phyloP scores from a whole-genome alignment of 2,888 invertebrate species.

The Metellina segmentata region DNA sequence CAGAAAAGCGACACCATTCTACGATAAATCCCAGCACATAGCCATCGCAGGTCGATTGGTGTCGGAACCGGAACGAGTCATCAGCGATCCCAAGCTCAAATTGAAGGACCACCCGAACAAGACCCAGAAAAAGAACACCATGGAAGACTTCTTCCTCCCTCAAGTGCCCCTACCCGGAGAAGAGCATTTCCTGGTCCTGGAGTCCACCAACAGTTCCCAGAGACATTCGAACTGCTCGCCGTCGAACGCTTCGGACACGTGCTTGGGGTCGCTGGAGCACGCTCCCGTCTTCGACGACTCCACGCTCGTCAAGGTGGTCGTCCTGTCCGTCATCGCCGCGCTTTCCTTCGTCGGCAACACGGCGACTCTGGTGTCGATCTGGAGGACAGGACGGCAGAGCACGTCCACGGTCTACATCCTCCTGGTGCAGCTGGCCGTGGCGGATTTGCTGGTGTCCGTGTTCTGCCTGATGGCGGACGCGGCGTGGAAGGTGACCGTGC shows the following conservation, averaged over 20 bases:
- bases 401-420: conserved; percentile 85
- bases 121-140: neutral
- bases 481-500: conserved; percentile 88
- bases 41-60: neutral
- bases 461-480: conserved; percentile 91
- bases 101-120: neutral
- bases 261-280: neutral
- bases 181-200: conserved; percentile 13
- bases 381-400: conserved; percentile 83
- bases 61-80: neutral
- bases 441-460: conserved; percentile 90
- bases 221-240: conserved; percentile 23
- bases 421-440: conserved; percentile 90
- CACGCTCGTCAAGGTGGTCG: conserved; percentile 85
- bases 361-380: conserved; percentile 89
- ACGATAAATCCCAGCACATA: neutral
- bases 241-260: neutral
- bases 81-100: neutral
- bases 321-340: conserved; percentile 87
- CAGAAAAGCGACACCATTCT: neutral
- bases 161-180: conserved; percentile 56
- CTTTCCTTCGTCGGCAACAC: conserved; percentile 88
- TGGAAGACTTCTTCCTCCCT: conserved; percentile 53
- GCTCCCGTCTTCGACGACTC: conserved; percentile 86
- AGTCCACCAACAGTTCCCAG: neutral